A percentile compares a stretch with the other conserved stretches of the same genome.
phyloP scores from a whole-genome alignment of 2,888 invertebrate genomes.

The Oxystoma pomonae region DNA sequence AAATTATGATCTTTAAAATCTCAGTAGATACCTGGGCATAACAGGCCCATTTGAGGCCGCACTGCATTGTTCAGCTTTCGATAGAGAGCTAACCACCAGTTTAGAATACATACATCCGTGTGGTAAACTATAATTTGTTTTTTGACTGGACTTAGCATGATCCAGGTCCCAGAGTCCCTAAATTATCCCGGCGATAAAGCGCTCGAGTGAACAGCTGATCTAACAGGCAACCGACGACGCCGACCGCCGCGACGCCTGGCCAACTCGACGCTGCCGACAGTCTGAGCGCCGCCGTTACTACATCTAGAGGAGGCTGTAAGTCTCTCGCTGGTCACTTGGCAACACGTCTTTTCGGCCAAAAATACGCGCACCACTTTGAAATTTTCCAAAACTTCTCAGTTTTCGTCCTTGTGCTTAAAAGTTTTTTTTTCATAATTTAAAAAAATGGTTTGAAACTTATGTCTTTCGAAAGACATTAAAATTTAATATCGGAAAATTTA shows the following conservation, averaged over 20 bases:
- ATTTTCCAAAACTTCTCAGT: background rate
- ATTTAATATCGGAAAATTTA: no score
- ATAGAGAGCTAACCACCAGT: no score
- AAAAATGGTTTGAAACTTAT: no score
- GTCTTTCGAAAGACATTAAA: no score
- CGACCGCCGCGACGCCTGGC: background rate
- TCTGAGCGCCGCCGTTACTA: background rate
- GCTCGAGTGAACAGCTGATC: background rate
- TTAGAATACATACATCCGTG: no score
- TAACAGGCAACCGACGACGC: background rate
- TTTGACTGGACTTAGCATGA: background rate
- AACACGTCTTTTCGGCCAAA: background rate
- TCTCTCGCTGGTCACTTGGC: background rate
- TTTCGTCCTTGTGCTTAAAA: background rate
- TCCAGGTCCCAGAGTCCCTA: background rate
- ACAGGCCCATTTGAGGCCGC: no score
- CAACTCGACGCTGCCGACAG: background rate
- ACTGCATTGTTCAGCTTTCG: no score
- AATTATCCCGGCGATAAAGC: background rate
- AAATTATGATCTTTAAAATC: no score
- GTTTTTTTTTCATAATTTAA: background rate
- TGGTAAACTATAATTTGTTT: no score
- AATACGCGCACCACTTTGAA: background rate
- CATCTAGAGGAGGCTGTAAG: background rate
- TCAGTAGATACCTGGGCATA: no score